phyloP scores from a whole-genome alignment of 2,888 invertebrate species.

The Tetragonisca angustula region DNA sequence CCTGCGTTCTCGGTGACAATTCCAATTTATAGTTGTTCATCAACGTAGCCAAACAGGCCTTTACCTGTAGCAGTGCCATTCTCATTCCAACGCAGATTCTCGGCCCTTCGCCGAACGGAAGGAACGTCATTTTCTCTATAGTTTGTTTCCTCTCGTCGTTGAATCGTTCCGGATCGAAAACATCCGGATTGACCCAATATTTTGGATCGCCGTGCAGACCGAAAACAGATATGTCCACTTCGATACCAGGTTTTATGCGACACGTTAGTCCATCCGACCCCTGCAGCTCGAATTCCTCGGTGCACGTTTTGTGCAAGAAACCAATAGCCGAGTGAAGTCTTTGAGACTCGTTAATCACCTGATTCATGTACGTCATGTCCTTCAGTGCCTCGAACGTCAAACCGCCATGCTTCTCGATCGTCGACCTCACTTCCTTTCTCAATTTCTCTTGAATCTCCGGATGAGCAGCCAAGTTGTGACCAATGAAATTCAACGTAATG shows the following conservation, averaged over 20 bases:
- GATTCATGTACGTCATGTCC: constrained; percentile 85
- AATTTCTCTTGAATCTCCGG: constrained; percentile 84
- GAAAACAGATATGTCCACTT: constrained; percentile 55
- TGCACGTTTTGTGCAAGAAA: constrained; percentile 67
- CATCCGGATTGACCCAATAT: constrained; percentile 71
- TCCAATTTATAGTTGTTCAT: constrained; percentile 67
- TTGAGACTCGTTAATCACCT: constrained; percentile 81
- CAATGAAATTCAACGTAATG: constrained; percentile 83
- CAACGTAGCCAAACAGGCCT: constrained; percentile 63
- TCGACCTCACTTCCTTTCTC: constrained; percentile 82
- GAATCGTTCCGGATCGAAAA: constrained; percentile 76
- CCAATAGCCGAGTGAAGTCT: constrained; percentile 53
- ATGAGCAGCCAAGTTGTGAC: constrained; percentile 84
- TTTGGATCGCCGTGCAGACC: constrained; percentile 66
- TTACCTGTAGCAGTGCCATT: constrained; percentile 70
- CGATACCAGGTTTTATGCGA: constrained; percentile 62
- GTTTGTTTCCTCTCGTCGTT: constrained; percentile 57
- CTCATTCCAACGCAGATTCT: constrained; percentile 76
- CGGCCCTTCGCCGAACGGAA: constrained; percentile 78
- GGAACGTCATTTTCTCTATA: constrained; percentile 63
- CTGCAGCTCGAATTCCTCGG: constrained; percentile 56
- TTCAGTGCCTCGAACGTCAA: constrained; percentile 84
- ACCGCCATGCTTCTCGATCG: constrained; percentile 78
- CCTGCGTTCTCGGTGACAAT: constrained; percentile 63
- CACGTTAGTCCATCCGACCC: constrained; percentile 74